These are phyloP conservation scores for Aptenodytes forsteri DNA, from an alignment of 2,113 vertebrate genomes.

Conservation along the genomic window DNA sequence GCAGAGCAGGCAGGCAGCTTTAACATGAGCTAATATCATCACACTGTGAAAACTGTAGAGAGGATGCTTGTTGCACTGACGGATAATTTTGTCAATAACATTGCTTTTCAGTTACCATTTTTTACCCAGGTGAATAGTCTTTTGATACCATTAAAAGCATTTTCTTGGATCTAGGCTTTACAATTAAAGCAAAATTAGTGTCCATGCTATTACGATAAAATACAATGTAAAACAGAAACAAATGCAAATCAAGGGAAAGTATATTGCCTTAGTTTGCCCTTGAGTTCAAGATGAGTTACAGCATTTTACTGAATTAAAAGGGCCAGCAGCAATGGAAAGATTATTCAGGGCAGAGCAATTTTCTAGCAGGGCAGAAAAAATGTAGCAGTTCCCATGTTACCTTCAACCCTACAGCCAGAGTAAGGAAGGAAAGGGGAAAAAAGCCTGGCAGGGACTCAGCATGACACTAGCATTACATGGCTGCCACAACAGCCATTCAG, in stretches of 20 bases:
- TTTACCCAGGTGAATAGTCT: neutral
- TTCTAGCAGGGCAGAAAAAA: neutral
- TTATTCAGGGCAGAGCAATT: neutral
- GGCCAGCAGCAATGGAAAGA: neutral
- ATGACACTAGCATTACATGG: neutral
- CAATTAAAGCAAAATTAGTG: slow-evolving; percentile 40
- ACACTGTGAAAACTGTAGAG: neutral
- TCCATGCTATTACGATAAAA: neutral
- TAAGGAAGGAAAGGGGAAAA: neutral
- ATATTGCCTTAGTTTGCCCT: neutral
- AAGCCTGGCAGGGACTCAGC: neutral
- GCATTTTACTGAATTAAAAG: neutral
- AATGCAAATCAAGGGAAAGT: neutral
- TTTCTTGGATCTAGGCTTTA: neutral
- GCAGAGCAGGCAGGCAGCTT: slow-evolving; percentile 7
- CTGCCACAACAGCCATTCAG: neutral
- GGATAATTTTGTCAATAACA: slow-evolving; percentile 20
- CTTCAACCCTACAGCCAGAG: neutral
- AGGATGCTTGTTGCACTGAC: neutral
- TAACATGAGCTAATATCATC: neutral
- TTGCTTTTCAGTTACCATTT: slow-evolving; percentile 1
- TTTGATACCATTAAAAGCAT: slow-evolving; percentile 1
- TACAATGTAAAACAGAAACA: neutral
- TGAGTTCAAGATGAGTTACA: neutral
- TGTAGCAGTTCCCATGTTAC: neutral